Conservation (phyloP, 2,797 vertebrate genomes). For the Apogon hyalosoma region DNA sequence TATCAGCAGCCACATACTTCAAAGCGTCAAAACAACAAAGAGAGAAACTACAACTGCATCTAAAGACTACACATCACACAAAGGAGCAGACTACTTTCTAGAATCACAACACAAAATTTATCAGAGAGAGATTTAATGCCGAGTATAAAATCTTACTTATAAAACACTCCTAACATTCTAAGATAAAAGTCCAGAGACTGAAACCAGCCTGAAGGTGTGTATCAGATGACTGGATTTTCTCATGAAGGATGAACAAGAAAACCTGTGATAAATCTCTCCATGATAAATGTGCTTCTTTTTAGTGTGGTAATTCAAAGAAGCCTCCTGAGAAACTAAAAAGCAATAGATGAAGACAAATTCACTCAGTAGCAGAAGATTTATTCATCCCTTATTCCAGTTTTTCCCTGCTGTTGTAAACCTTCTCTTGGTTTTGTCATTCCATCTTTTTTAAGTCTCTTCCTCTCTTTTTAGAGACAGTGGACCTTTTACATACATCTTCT, state of each 20-base stretch:
- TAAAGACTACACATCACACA: conserved; percentile 58
- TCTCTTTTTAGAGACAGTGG: too few species aligned
- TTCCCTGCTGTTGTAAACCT: too few species aligned
- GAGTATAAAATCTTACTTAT: too few species aligned
- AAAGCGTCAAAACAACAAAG: conserved; percentile 26
- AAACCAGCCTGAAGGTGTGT: background rate
- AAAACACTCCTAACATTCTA: background rate
- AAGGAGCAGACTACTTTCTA: conserved; percentile 33
- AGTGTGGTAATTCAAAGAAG: conserved; percentile 19
- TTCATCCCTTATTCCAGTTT: background rate
- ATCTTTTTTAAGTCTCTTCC: background rate
- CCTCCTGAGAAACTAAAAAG: conserved; percentile 16
- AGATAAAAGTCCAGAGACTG: background rate
- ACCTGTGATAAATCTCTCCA: conserved; percentile 23
- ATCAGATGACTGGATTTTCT: background rate
- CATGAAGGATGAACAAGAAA: background rate
- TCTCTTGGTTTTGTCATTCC: too few species aligned
- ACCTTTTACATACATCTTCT: too few species aligned
- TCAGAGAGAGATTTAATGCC: conserved; percentile 39
- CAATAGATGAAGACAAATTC: conserved; percentile 5
- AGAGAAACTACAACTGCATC: conserved; percentile 43
- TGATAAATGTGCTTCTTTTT: conserved; percentile 30
- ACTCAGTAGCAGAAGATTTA: conserved; percentile 3
- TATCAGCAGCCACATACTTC: conserved; percentile 45
- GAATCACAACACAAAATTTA: conserved; percentile 31